These are phyloP conservation scores for Holocentrus rufus DNA, from an alignment of 2,797 vertebrate genomes.

Conservation along the genomic window DNA sequence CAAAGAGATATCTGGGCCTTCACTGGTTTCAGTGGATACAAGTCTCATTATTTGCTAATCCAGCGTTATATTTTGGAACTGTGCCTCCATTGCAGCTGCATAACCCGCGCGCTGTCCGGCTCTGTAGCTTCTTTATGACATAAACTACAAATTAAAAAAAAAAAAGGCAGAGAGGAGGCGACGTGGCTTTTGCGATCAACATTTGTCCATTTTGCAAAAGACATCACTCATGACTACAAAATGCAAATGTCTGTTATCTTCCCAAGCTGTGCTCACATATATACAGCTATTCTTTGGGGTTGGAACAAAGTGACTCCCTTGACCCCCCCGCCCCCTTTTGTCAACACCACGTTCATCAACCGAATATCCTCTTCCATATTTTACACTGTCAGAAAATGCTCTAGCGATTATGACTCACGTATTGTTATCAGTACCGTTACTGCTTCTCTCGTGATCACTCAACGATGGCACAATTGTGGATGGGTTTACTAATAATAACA, in stretches of 20 bases:
- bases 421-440: constrained; percentile 68
- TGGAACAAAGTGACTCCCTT: constrained; percentile 21
- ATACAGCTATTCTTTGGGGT: constrained; percentile 7
- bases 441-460: constrained; percentile 67
- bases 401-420: constrained; percentile 61
- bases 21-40: constrained; percentile 28
- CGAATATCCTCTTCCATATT: constrained; percentile 32
- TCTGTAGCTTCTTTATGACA: constrained; percentile 36
- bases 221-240: background rate
- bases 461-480: constrained; percentile 18
- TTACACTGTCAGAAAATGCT: constrained; percentile 52
- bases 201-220: background rate
- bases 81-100: constrained; percentile 32
- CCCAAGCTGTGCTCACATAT: background rate
- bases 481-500: constrained; percentile 41
- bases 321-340: constrained; percentile 15
- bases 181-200: background rate
- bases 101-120: constrained; percentile 28
- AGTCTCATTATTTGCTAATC: background rate
- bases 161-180: constrained; percentile 5
- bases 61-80: constrained; percentile 28
- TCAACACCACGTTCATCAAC: constrained; percentile 26
- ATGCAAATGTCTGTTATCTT: constrained; percentile 9
- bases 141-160: constrained; percentile 9
- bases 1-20: background rate